Evolutionary conservation across 2,888 invertebrate species (phyloP).

Genomic region (Leistus spinibarbis): DNA sequence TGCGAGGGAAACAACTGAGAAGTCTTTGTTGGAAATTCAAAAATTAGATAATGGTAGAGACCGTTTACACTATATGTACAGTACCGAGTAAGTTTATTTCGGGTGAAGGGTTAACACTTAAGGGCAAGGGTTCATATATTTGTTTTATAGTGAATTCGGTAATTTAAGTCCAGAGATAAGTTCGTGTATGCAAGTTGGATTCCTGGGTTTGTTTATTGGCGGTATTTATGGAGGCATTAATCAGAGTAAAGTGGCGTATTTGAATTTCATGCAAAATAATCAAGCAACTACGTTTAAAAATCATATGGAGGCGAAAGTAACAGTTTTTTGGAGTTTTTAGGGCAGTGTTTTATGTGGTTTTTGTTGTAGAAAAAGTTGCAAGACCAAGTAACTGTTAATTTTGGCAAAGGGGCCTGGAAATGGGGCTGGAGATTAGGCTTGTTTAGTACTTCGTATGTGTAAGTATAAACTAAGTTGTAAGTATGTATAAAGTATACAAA

Average conservation of each 20-base stretch:
- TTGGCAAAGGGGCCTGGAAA: conserved; percentile 73
- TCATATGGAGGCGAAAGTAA: conserved; percentile 72
- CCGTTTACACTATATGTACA: conserved; percentile 20
- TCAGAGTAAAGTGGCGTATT: conserved; percentile 64
- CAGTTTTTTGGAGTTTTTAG: not conserved
- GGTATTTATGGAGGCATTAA: conserved; percentile 69
- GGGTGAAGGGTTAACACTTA: not conserved
- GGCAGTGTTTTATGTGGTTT: conserved; percentile 33
- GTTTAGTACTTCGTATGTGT: conserved; percentile 75
- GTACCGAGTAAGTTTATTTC: conserved; percentile 14
- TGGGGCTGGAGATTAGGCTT: conserved; percentile 73
- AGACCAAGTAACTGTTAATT: conserved; percentile 70
- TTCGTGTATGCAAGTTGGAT: conserved; percentile 64
- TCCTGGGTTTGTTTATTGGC: conserved; percentile 67
- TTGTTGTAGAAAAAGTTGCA: conserved; percentile 69
- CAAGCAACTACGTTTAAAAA: conserved; percentile 72
- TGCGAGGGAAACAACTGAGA: conserved; percentile 6
- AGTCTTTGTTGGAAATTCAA: not conserved
- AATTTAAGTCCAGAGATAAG: conserved; percentile 66
- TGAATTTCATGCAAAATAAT: conserved; percentile 74
- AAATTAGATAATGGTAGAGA: conserved; percentile 16
- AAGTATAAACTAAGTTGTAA: conserved; percentile 47
- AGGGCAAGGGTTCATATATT: not conserved
- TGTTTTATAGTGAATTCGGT: conserved; percentile 68
- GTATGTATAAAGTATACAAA: too few species aligned